Evolutionary conservation across 2,888 invertebrate species (phyloP).

Genomic region (Philonicus albiceps): DNA sequence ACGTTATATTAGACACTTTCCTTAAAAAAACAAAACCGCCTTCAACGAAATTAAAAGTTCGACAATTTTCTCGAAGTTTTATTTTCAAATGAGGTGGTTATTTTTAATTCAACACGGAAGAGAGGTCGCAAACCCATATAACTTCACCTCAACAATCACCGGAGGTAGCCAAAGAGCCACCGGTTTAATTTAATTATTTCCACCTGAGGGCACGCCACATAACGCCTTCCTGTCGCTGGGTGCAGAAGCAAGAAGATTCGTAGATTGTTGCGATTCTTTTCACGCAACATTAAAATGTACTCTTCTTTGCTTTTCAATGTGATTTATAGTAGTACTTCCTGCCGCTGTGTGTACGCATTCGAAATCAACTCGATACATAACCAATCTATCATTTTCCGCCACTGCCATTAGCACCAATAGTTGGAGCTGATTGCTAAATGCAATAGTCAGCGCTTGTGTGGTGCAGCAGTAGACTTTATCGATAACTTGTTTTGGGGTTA

Average conservation of each 20-base stretch:
- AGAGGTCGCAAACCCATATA: background rate
- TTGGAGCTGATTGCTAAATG: background rate
- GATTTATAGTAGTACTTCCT: background rate
- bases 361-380: background rate
- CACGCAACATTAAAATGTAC: conserved; percentile 31
- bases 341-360: background rate
- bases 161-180: background rate
- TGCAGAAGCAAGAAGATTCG: background rate
- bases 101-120: background rate
- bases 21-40: no score
- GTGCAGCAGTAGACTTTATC: background rate
- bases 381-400: background rate
- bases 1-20: no score
- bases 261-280: background rate
- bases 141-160: background rate
- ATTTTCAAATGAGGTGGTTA: background rate
- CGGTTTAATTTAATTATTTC: conserved; percentile 21
- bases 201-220: conserved; percentile 18
- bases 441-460: background rate
- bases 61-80: background rate
- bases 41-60: no score
- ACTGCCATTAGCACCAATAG: background rate
- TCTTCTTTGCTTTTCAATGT: background rate
- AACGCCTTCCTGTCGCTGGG: background rate
- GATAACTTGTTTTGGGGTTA: background rate